These are phyloP conservation scores for Machimus rusticus DNA, from an alignment of 2,888 invertebrate genomes.

Conservation along the genomic window DNA sequence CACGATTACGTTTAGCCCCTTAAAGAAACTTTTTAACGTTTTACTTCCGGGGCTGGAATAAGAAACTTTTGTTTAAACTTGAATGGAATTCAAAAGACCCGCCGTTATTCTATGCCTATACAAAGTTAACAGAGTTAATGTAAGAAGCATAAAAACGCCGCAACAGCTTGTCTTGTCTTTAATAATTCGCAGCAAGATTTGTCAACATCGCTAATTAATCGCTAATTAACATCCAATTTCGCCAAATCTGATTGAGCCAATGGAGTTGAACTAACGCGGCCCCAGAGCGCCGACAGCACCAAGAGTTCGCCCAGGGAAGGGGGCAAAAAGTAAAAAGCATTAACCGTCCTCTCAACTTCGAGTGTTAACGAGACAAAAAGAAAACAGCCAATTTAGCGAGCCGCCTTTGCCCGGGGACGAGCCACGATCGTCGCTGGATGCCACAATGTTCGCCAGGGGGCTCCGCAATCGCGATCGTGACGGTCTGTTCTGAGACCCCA, in stretches of 20 bases:
- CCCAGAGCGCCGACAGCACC: not conserved
- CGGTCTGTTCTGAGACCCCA: not conserved
- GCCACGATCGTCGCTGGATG: not conserved
- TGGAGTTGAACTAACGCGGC: not conserved
- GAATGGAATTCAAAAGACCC: not conserved
- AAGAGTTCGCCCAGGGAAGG: not conserved
- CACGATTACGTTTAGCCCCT: too few relatives aligned
- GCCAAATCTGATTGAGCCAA: not conserved
- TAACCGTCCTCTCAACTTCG: not conserved
- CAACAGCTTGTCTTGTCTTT: not conserved
- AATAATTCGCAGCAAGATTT: not conserved
- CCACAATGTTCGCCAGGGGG: not conserved
- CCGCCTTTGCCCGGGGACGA: not conserved
- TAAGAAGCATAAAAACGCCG: not conserved
- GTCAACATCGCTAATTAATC: not conserved
- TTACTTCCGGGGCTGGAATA: not conserved
- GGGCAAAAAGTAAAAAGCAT: not conserved
- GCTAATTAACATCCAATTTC: not conserved
- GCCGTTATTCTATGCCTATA: not conserved
- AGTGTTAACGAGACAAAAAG: slow-evolving; percentile 27
- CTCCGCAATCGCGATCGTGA: slow-evolving; percentile 3
- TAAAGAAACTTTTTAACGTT: not conserved
- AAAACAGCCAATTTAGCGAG: not conserved
- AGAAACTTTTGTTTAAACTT: not conserved
- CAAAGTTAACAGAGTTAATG: not conserved